Evolutionary conservation across 2,113 vertebrate genomes (phyloP).

Genomic region (Dasyprocta punctata): DNA sequence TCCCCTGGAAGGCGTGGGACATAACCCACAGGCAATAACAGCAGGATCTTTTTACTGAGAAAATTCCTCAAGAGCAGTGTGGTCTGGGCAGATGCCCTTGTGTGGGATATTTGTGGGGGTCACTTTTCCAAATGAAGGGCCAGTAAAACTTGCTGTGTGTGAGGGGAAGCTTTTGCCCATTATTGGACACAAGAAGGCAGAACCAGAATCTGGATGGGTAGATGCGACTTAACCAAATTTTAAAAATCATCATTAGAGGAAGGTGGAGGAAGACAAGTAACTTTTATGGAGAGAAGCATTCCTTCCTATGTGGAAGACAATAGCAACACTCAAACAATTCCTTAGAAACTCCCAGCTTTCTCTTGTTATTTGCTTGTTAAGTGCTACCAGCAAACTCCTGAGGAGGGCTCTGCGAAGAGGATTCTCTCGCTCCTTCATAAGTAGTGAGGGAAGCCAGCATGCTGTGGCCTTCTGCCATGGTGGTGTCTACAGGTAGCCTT

Average conservation of each 20-base stretch:
- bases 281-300: background rate
- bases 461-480: background rate
- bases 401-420: background rate
- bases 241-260: background rate
- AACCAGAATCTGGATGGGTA: background rate
- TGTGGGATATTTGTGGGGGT: background rate
- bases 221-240: background rate
- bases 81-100: background rate
- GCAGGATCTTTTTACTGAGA: background rate
- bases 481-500: background rate
- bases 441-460: background rate
- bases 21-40: background rate
- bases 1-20: background rate
- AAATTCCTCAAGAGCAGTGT: background rate
- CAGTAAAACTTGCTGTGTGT: background rate
- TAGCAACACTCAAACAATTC: conserved; percentile 63
- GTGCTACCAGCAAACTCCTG: background rate
- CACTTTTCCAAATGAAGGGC: background rate
- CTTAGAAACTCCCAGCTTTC: conserved; percentile 23
- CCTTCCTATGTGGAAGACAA: conserved; percentile 31
- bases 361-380: conserved; percentile 41
- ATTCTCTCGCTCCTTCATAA: background rate
- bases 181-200: background rate
- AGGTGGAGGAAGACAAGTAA: background rate
- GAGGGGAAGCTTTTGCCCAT: background rate